Conservation (phyloP, 2,797 vertebrate species). For the Gila robusta region DNA sequence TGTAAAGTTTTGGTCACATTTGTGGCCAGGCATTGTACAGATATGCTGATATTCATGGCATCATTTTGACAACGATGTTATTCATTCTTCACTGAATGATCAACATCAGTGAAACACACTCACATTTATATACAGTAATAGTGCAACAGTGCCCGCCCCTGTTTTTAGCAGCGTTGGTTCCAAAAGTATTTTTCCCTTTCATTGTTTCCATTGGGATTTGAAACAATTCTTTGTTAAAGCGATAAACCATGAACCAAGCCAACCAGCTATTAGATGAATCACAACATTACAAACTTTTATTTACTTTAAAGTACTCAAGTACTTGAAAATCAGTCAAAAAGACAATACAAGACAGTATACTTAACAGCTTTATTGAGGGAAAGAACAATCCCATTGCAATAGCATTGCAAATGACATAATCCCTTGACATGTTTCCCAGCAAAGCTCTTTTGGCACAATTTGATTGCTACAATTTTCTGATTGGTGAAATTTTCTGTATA, state of each 20-base stretch:
- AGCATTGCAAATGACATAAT: not conserved
- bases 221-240: not conserved
- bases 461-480: not conserved
- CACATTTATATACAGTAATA: constrained; percentile 61
- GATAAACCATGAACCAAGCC: not conserved
- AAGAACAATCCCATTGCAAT: not conserved
- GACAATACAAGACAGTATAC: not conserved
- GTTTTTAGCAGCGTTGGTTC: not conserved
- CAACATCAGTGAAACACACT: constrained; percentile 59
- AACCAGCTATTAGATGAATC: not conserved
- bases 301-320: not conserved
- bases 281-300: not conserved
- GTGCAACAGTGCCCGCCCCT: not conserved
- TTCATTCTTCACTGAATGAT: constrained; percentile 50
- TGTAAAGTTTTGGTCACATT: constrained; percentile 55
- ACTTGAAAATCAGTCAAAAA: not conserved
- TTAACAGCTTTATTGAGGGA: not conserved
- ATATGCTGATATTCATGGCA: constrained; percentile 43
- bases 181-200: constrained; percentile 22
- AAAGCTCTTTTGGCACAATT: not conserved
- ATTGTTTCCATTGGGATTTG: not conserved
- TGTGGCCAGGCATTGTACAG: constrained; percentile 61
- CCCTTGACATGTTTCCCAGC: not conserved
- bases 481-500: not conserved
- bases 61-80: constrained; percentile 21